Conservation (phyloP, 2,113 vertebrate genomes). For the Sinocyclocheilus anophthalmus region DNA sequence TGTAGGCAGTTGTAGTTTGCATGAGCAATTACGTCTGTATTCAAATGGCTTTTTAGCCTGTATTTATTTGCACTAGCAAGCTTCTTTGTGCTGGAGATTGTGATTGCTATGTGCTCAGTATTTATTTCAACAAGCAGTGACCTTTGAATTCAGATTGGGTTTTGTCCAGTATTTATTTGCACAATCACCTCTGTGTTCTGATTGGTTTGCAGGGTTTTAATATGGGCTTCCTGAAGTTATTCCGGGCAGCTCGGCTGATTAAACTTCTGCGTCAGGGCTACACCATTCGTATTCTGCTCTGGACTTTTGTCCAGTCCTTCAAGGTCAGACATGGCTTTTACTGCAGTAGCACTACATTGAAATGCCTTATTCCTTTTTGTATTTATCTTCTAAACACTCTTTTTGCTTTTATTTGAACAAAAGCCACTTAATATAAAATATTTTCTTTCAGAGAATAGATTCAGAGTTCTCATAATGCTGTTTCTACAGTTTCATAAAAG, state of each 20-base stretch:
- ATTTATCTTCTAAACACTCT: background rate
- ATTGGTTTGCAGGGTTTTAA: slow-evolving; percentile 79
- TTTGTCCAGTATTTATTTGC: background rate
- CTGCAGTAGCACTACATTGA: background rate
- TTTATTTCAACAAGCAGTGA: background rate
- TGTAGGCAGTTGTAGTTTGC: background rate
- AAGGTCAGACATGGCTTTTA: slow-evolving; percentile 75
- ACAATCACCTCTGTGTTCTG: background rate
- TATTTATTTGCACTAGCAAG: too few relatives aligned
- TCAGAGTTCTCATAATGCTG: background rate
- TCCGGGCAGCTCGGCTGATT: slow-evolving; percentile 96
- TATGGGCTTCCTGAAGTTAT: slow-evolving; percentile 98
- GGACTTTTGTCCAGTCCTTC: slow-evolving; percentile 98
- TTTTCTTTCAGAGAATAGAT: background rate
- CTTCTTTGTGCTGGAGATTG: too few relatives aligned
- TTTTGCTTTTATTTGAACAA: background rate
- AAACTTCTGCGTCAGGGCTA: slow-evolving; percentile 96
- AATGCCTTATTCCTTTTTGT: background rate
- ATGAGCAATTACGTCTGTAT: background rate
- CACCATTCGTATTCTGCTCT: slow-evolving; percentile 96
- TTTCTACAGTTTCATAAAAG: background rate
- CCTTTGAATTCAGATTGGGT: background rate
- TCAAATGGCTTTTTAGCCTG: background rate
- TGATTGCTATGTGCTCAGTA: too few relatives aligned
- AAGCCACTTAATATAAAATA: background rate